phyloP scores from a whole-genome alignment of 2,797 vertebrate species.

The Mormyrus hasselquistii region DNA sequence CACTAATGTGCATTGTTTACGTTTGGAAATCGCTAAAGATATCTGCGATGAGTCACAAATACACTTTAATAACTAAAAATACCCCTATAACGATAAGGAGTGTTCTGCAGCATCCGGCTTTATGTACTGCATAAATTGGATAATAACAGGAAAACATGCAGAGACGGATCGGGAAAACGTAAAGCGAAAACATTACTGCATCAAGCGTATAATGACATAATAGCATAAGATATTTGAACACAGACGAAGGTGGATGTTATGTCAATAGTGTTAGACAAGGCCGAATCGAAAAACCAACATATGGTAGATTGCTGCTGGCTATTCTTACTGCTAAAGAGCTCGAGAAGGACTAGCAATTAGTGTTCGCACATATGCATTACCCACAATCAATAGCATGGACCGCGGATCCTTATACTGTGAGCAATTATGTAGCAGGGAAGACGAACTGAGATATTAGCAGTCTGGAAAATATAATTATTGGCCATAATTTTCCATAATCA shows the following conservation, averaged over 20 bases:
- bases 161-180: neutral
- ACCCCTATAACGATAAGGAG: neutral
- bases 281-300: neutral
- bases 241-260: neutral
- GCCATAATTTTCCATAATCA: neutral
- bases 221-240: neutral
- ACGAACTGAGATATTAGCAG: neutral
- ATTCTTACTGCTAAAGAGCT: neutral
- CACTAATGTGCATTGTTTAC: neutral
- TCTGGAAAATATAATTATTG: neutral
- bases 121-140: neutral
- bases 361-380: neutral
- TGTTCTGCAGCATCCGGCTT: neutral
- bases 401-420: neutral
- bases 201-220: neutral
- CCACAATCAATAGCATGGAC: neutral
- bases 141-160: neutral
- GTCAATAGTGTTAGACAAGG: neutral
- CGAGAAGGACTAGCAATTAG: neutral
- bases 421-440: neutral
- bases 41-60: neutral
- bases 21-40: neutral
- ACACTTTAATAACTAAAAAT: neutral
- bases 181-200: neutral
- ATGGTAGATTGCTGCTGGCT: neutral